phyloP scores from a whole-genome alignment of 2,888 invertebrate genomes.

The Frankliniella fusca region DNA sequence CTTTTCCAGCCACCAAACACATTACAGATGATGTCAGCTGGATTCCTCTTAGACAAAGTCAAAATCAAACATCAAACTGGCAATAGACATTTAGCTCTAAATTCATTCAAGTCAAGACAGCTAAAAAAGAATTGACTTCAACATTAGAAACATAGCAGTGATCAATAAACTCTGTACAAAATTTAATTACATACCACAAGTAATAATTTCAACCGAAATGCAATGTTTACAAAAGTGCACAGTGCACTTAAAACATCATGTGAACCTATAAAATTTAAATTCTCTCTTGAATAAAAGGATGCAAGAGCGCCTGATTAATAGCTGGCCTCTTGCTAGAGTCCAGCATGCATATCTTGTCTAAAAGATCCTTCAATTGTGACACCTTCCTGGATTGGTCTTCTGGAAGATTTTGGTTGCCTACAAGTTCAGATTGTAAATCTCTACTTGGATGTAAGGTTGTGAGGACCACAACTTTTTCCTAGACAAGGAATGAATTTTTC shows the following conservation, averaged over 20 bases:
- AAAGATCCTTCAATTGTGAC: constrained; percentile 81
- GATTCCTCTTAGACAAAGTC: background rate
- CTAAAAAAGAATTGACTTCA: background rate
- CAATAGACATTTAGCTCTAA: background rate
- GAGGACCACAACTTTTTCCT: constrained; percentile 97
- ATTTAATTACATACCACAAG: background rate
- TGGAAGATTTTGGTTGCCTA: constrained; percentile 82
- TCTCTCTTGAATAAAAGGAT: constrained; percentile 94
- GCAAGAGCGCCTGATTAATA: constrained; percentile 89
- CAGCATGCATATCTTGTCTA: constrained; percentile 86
- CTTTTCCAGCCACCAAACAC: background rate
- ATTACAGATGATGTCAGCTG: background rate
- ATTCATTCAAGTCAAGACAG: background rate
- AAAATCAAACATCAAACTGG: background rate
- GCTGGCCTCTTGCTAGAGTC: constrained; percentile 90
- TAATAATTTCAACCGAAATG: background rate
- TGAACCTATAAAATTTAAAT: constrained; percentile 53
- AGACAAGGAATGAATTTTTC: constrained; percentile 44
- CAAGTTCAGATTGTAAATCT: constrained; percentile 81
- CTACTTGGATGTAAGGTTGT: constrained; percentile 80
- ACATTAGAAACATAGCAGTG: background rate
- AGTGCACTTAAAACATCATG: background rate
- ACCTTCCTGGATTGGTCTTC: constrained; percentile 88
- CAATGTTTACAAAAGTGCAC: background rate
- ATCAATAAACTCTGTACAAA: background rate